These are phyloP conservation scores for Chaetoderma sp. DNA, from an alignment of 2,888 invertebrate species.

Conservation along the genomic window DNA sequence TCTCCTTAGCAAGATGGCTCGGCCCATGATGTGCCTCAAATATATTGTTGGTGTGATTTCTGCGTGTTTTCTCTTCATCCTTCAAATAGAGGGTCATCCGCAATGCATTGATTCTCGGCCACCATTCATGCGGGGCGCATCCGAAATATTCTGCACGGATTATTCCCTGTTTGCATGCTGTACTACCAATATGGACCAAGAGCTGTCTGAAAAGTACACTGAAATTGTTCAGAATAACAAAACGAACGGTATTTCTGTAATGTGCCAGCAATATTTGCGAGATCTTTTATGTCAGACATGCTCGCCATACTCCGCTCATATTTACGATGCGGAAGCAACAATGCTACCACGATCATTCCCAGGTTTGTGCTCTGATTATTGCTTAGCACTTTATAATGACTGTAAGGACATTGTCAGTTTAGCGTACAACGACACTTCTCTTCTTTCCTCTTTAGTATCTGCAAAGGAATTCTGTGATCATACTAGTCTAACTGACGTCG, in stretches of 20 bases:
- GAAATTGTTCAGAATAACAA: slow-evolving; percentile 32
- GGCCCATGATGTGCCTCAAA: too few relatives aligned
- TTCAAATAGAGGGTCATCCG: slow-evolving; percentile 56
- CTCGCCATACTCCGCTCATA: slow-evolving; percentile 64
- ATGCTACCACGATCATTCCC: slow-evolving; percentile 48
- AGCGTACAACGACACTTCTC: slow-evolving; percentile 39
- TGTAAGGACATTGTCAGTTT: slow-evolving; percentile 45
- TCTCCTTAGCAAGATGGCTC: too few relatives aligned
- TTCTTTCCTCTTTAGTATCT: slow-evolving; percentile 13
- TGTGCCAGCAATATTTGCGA: slow-evolving; percentile 47
- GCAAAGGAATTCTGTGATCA: slow-evolving; percentile 44
- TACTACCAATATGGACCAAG: slow-evolving; percentile 42
- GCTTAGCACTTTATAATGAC: slow-evolving; percentile 43
- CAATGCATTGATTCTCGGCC: slow-evolving; percentile 62
- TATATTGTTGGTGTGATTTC: too few relatives aligned
- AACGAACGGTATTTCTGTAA: too few relatives aligned
- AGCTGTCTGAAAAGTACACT: slow-evolving; percentile 37
- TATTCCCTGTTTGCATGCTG: slow-evolving; percentile 62
- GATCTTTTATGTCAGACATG: slow-evolving; percentile 61
- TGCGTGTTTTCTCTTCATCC: too few relatives aligned
- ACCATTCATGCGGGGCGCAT: slow-evolving; percentile 48
- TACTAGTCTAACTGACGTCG: slow-evolving; percentile 43
- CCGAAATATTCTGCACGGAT: slow-evolving; percentile 52
- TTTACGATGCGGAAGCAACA: slow-evolving; percentile 57
- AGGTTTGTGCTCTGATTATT: slow-evolving; percentile 55